Percentiles rank a stretch among this genome's conserved stretches.
phyloP scores from a whole-genome alignment of 2,113 vertebrate species.

The Bubalus kerabau region DNA sequence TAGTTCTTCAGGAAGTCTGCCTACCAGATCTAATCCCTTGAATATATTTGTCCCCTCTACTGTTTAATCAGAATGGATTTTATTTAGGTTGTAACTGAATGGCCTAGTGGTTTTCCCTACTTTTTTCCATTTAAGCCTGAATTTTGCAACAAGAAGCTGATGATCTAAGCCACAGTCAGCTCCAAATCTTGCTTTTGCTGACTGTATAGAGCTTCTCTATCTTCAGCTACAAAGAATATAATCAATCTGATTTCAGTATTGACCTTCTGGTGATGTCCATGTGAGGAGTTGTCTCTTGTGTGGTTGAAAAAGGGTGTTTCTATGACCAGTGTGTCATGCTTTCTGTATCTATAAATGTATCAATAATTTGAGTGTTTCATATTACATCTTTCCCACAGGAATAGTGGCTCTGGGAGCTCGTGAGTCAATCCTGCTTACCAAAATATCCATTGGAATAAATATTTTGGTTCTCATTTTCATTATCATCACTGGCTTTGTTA shows the following conservation, averaged over 20 bases:
- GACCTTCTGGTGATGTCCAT: neutral
- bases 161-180: neutral
- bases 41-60: neutral
- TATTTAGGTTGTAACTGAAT: neutral
- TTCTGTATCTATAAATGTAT: neutral
- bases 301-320: fast-evolving
- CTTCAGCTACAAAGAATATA: fast-evolving
- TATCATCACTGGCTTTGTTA: constrained; percentile 87
- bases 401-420: fast-evolving
- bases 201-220: neutral
- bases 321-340: neutral
- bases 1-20: neutral
- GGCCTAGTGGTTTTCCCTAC: neutral
- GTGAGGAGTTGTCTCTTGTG: fast-evolving
- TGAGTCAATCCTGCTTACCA: constrained; percentile 84
- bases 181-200: fast-evolving
- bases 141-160: fast-evolving
- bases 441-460: constrained; percentile 90
- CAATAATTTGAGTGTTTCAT: neutral
- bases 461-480: constrained; percentile 89
- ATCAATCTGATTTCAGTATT: neutral
- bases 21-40: neutral
- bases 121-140: neutral
- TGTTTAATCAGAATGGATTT: neutral
- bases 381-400: neutral